Percentiles rank a stretch among this genome's conserved stretches.
These are phyloP conservation scores for Cotesia vestalis DNA, from an alignment of 1,140 invertebrate species.

Conservation along the genomic window DNA sequence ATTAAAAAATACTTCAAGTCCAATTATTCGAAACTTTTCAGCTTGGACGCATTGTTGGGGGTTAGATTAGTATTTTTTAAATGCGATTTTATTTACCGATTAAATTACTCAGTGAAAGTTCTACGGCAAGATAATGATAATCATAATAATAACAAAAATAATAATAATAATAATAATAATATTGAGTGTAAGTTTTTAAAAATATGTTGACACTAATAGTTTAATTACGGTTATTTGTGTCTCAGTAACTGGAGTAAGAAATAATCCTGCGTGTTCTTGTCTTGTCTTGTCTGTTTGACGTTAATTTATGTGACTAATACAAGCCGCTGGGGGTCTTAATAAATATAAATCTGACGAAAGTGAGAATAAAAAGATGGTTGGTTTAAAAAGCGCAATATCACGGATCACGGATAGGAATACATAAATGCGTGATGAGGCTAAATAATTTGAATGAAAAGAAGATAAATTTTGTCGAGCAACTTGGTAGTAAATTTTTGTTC, in stretches of 20 bases:
- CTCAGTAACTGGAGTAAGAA: neutral
- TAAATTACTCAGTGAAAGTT: no score
- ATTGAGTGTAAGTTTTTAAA: neutral
- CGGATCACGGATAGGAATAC: constrained; percentile 49
- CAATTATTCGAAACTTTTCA: constrained; percentile 21
- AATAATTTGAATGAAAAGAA: constrained; percentile 61
- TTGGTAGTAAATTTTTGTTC: constrained; percentile 35
- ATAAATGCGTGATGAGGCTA: constrained; percentile 62
- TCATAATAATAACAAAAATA: neutral
- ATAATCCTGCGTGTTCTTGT: neutral
- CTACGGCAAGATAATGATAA: no score
- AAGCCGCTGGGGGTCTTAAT: constrained; percentile 55
- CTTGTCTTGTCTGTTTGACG: constrained; percentile 39
- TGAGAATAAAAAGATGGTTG: constrained; percentile 47
- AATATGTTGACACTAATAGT: constrained; percentile 4
- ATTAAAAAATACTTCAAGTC: constrained; percentile 22
- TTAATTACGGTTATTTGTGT: constrained; percentile 33
- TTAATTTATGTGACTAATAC: constrained; percentile 60
- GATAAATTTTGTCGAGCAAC: constrained; percentile 58
- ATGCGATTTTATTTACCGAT: no score
- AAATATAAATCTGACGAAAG: constrained; percentile 39
- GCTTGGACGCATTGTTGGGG: neutral
- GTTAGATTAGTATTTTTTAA: no score
- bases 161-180: neutral
- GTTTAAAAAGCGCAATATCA: constrained; percentile 62